These are phyloP conservation scores for Bathynomus jamesi DNA, from an alignment of 1,140 invertebrate species.

Conservation along the genomic window DNA sequence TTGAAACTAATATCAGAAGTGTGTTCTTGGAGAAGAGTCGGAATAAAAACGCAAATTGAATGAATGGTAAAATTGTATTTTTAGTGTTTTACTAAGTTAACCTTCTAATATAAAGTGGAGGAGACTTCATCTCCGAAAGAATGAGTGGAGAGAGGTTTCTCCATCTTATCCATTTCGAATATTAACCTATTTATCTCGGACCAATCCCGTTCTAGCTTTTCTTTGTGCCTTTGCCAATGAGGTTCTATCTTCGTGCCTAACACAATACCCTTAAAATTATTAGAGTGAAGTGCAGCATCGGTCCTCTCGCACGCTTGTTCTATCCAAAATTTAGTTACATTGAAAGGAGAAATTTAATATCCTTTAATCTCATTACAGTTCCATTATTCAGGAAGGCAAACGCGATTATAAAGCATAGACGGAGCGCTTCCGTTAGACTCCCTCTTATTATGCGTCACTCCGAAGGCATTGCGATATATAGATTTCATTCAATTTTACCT, in stretches of 20 bases:
- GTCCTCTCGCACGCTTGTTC: conserved; percentile 15
- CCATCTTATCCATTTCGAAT: background rate
- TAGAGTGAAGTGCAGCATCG: conserved; percentile 16
- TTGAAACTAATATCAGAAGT: too few species aligned
- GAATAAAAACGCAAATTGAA: too few species aligned
- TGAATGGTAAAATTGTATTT: too few species aligned
- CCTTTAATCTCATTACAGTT: conserved; percentile 35
- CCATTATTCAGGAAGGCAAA: conserved; percentile 35
- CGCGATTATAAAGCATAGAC: conserved; percentile 28
- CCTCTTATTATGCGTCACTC: background rate
- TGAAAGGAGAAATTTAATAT: conserved; percentile 36
- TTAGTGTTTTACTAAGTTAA: background rate
- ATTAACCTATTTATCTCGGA: background rate
- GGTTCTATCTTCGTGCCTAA: conserved; percentile 10
- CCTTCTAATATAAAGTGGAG: background rate
- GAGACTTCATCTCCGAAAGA: background rate
- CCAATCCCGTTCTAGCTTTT: background rate
- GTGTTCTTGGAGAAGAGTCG: too few species aligned
- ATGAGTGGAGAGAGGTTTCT: background rate
- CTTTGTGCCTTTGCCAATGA: background rate
- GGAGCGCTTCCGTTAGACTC: background rate
- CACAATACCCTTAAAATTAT: conserved; percentile 33
- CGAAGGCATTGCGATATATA: background rate
- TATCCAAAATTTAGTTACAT: conserved; percentile 29
- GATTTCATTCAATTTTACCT: background rate